These are phyloP conservation scores for Drosophila hydei DNA, from an alignment of 1,140 invertebrate species.

Conservation along the genomic window DNA sequence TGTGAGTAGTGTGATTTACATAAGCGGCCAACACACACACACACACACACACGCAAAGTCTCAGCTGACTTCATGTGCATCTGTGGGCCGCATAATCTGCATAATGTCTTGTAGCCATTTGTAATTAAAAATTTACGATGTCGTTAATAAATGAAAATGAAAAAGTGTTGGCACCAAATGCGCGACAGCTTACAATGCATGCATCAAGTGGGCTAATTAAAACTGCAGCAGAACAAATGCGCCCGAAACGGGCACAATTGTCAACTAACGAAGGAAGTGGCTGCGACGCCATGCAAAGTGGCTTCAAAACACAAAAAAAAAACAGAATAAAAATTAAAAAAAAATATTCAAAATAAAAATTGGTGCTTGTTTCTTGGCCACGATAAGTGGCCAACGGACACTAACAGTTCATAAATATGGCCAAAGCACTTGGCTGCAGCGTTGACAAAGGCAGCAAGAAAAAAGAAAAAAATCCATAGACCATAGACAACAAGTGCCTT, in stretches of 20 bases:
- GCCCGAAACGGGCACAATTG: slow-evolving; percentile 56
- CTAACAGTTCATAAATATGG: slow-evolving; percentile 72
- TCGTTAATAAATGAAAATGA: slow-evolving; percentile 53
- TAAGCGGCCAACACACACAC: slow-evolving; percentile 35
- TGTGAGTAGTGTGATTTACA: slow-evolving; percentile 48
- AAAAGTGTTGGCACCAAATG: slow-evolving; percentile 38
- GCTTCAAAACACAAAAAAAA: slow-evolving; percentile 36
- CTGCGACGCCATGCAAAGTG: slow-evolving; percentile 60
- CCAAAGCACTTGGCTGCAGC: slow-evolving; percentile 52
- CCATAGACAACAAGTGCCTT: slow-evolving; percentile 41
- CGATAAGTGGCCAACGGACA: slow-evolving; percentile 62
- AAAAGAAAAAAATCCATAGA: not conserved
- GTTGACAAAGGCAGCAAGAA: slow-evolving; percentile 15
- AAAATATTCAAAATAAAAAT: slow-evolving; percentile 8
- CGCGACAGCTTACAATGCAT: slow-evolving; percentile 59
- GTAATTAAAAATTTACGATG: slow-evolving; percentile 72
- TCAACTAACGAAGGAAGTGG: slow-evolving; percentile 69
- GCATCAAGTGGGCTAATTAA: slow-evolving; percentile 67
- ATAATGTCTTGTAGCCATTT: slow-evolving; percentile 75
- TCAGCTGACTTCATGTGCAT: slow-evolving; percentile 38
- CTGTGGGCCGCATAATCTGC: slow-evolving; percentile 43
- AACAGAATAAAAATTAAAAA: not conserved
- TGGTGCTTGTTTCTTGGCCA: slow-evolving; percentile 28
- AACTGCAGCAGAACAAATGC: slow-evolving; percentile 44
- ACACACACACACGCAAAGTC: no score